phyloP scores from a whole-genome alignment of 2,113 vertebrate species.

The Dendrocopos noguchii region DNA sequence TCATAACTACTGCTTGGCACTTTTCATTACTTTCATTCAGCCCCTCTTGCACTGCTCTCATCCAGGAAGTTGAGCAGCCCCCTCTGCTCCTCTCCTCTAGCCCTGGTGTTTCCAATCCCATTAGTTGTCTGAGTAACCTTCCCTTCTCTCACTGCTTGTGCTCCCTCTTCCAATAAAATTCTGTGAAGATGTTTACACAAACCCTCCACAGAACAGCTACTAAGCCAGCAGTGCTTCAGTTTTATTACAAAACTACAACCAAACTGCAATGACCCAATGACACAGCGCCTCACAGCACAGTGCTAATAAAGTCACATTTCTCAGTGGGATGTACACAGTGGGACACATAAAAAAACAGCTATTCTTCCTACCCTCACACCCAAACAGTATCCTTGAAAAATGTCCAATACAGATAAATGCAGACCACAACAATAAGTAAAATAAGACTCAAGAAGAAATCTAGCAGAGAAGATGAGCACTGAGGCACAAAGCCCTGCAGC shows the following conservation, averaged over 20 bases:
- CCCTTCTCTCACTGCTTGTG: accelerated
- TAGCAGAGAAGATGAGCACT: neutral
- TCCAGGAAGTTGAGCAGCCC: neutral
- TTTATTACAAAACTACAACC: neutral
- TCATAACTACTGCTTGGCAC: no score
- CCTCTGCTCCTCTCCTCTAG: neutral
- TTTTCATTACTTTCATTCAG: neutral
- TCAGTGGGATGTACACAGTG: neutral
- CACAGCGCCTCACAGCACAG: neutral
- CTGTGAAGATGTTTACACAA: neutral
- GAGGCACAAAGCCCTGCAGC: neutral
- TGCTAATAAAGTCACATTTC: neutral
- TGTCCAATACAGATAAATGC: neutral
- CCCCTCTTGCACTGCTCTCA: accelerated
- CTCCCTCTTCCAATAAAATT: neutral
- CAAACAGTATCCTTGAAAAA: neutral
- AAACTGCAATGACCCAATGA: neutral
- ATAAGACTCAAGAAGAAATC: neutral
- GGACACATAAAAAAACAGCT: neutral
- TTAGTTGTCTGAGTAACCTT: neutral
- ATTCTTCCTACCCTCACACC: neutral
- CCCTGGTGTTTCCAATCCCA: neutral
- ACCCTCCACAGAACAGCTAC: neutral
- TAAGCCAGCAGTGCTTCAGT: neutral
- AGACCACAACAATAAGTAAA: neutral